Evolutionary conservation across 2,113 vertebrate genomes (phyloP), one percentile per base, ranked within the genome.

Genomic region (Corapipo altera): DNA sequence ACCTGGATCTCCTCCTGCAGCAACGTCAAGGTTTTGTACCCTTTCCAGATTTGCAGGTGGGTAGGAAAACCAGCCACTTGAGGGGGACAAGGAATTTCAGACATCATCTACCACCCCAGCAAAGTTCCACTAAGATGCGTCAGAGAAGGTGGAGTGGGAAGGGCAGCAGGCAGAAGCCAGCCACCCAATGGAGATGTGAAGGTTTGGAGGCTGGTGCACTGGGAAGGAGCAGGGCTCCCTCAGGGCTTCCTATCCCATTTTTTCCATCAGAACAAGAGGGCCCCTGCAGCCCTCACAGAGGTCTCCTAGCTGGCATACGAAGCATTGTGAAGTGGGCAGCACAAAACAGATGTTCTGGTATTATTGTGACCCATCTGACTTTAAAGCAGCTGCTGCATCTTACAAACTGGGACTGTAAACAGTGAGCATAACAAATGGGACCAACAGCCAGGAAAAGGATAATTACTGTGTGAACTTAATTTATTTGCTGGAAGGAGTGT

Each of bases 351-450:
- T 84, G 52, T 82, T 76, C 54, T 81, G 44, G 22, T 87, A 88
- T 89, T 61, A 82, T 93, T 75, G 46, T 88, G 72, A 93, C 46
- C 62, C 79, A n/a, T 55, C 89, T 94, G 89, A 86, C 80, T 94
- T 83, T 73, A 84, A 75, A 94, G 78, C 73, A 91, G 70, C 69
- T 94, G 77, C 83, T 94, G 67, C 81, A 61, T 77, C 62, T 73
- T 90, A 70, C 1, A 2, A 82, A 85, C 77, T 1, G 19, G 75
- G 49, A 66, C 67, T 88, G 82, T 83, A 86, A 95, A 93, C 41
- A 69, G 54, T 0, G 0, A 90, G 64, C 2, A 1, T 8, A 5
- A 75, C 55, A 51, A 75, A 76, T 37, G 41, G 62, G 74, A 85
- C 49, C 81, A 75, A 77, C 51, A 94, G 78, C 85, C 88, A 80